These are phyloP conservation scores for Oncorhynchus nerka DNA, from an alignment of 2,113 vertebrate genomes.

Conservation along the genomic window DNA sequence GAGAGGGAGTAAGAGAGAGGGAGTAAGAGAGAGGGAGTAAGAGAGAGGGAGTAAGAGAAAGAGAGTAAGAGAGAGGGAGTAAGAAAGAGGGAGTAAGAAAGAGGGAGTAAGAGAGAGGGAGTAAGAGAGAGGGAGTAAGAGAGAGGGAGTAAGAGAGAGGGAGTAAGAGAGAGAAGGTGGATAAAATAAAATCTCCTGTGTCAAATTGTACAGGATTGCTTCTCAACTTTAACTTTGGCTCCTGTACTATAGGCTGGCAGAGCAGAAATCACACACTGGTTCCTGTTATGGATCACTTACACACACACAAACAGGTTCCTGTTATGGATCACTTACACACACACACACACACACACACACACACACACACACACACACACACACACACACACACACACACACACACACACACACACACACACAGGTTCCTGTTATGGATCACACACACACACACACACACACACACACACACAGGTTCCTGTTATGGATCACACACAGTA, in stretches of 20 bases:
- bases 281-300: neutral
- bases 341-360: no score
- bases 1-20: neutral
- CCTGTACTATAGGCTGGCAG: conserved; percentile 46
- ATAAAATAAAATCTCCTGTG: conserved; percentile 2
- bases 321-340: neutral
- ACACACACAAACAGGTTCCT: neutral
- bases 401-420: no score
- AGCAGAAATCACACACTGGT: neutral
- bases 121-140: conserved; percentile 16
- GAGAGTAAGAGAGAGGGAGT: conserved; percentile 31
- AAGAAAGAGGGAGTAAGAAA: neutral
- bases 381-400: no score
- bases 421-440: no score
- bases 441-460: no score
- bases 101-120: neutral
- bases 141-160: conserved; percentile 14
- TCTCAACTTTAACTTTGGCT: conserved; percentile 29
- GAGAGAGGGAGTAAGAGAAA: neutral
- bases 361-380: no score
- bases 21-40: conserved; percentile 25
- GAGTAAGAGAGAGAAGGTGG: conserved; percentile 22
- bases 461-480: no score
- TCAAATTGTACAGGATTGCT: neutral
- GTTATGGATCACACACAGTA: conserved; percentile 28